Conservation (phyloP, 2,113 vertebrate genomes). For the Phoxinus phoxinus region DNA sequence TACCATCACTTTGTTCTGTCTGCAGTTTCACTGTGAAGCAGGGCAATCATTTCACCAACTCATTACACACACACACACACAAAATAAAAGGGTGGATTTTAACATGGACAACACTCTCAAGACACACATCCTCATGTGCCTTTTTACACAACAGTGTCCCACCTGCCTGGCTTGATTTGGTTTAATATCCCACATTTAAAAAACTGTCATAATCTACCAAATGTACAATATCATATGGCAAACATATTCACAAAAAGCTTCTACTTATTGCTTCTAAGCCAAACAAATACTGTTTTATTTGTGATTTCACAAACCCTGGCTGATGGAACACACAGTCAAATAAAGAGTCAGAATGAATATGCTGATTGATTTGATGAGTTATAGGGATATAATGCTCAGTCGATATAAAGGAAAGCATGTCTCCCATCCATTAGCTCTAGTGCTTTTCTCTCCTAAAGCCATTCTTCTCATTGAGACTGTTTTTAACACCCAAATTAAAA, state of each 20-base stretch:
- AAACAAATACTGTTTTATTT: not conserved
- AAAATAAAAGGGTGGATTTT: not conserved
- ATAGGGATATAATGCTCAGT: not conserved
- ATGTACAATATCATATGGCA: not conserved
- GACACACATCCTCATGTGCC: not conserved
- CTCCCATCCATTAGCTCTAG: slow-evolving; percentile 35
- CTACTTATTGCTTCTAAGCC: not conserved
- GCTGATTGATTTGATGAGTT: not conserved
- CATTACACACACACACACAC: not conserved
- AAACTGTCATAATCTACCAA: not conserved
- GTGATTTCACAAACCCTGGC: not conserved
- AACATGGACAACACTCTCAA: not conserved
- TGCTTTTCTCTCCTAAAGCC: not conserved
- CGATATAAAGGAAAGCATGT: not conserved
- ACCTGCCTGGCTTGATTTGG: not conserved
- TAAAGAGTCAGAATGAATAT: not conserved
- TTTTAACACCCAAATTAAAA: slow-evolving; percentile 41
- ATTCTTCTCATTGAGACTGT: slow-evolving; percentile 33
- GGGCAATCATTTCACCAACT: not conserved
- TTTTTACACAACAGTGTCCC: not conserved
- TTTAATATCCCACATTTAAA: not conserved
- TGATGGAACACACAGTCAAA: not conserved
- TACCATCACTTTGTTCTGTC: slow-evolving; percentile 11
- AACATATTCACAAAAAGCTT: not conserved
- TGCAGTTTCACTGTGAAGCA: not conserved